Percentiles rank a stretch among this genome's conserved stretches.
phyloP scores from a whole-genome alignment of 2,888 invertebrate genomes.

The Polyommatus iphigenia region DNA sequence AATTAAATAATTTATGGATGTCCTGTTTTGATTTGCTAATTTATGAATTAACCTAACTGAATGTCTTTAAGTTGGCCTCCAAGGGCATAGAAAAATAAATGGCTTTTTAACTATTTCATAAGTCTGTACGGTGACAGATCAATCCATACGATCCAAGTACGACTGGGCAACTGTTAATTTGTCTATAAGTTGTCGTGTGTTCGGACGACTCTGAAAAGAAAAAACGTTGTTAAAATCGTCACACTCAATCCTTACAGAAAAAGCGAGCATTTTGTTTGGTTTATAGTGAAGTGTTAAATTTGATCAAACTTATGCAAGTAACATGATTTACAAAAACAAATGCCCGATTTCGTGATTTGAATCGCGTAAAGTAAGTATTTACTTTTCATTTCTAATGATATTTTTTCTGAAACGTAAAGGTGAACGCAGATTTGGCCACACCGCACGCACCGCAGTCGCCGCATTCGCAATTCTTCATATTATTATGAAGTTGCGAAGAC shows the following conservation, averaged over 20 bases:
- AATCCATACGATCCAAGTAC: constrained; percentile 73
- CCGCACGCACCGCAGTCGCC: no score
- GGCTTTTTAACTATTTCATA: not conserved
- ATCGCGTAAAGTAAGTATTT: not conserved
- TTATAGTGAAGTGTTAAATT: not conserved
- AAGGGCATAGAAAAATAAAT: not conserved
- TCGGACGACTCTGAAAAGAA: constrained; percentile 65
- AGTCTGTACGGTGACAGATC: constrained; percentile 36
- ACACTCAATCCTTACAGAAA: constrained; percentile 69
- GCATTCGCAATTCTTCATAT: no score
- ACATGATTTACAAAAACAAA: not conserved
- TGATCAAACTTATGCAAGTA: not conserved
- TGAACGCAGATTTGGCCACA: no score
- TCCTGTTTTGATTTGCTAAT: constrained; percentile 16
- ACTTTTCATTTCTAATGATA: no score
- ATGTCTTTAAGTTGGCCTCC: not conserved
- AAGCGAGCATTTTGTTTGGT: not conserved
- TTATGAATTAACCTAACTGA: not conserved
- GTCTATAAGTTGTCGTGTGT: constrained; percentile 69
- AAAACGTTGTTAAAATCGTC: not conserved
- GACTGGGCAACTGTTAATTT: constrained; percentile 70
- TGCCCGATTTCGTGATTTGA: not conserved
- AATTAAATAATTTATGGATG: constrained; percentile 30
- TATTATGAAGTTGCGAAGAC: no score
- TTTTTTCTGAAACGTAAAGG: no score